Evolutionary conservation across 2,797 vertebrate genomes (phyloP), one percentile per base, ranked within the genome.

Genomic region (Hippoglossus hippoglossus): DNA sequence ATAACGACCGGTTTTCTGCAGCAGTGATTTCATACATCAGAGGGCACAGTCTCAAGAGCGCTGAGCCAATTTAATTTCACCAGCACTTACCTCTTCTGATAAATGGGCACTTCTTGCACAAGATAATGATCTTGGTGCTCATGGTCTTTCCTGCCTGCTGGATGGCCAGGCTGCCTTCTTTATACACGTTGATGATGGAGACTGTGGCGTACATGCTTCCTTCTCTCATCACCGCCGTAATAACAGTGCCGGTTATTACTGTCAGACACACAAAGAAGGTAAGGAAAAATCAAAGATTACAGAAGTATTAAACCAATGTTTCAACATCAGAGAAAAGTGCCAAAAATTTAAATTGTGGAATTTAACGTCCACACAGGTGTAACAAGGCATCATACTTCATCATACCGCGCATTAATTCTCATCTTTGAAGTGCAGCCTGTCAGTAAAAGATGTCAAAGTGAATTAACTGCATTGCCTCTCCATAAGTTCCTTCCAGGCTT

Each of bases 91-190:
- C 97, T 96, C 97, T 94, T 85, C 95, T 95, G 92, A 99, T 90
- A 44, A 96, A 93, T 15, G 98, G 98, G 63, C 98, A 99, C 88
- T 98, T 98, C 91, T 95, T 98, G 92, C 98, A 99, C 67, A 97
- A 91, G 86, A 98, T 96, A 21, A 93, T 46, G 54, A 99, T 94
- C 90, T 96, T 99, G 89, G 96, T 96, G 81, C 97, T 99, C 97
- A 99, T 97, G 63, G 92, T 97, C 90, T 99, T 99, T 74, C 98
- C 98, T 0, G 98, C 98, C 91, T 99, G 98, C 75, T 99, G 98
- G 72, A 99, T 97, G 61, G 95, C 95, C 90, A 99, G 84, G 62
- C 75, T 96, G 63, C 97, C 97, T 82, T 99, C 97, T 84, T 98
- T 99, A 49, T 98, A 98, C 61, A 99, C 96, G 57, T 96, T 97